A percentile compares a stretch with the other conserved stretches of the same genome.
Conservation (phyloP, 2,888 invertebrate species). For the Cylindroiulus punctatus region DNA sequence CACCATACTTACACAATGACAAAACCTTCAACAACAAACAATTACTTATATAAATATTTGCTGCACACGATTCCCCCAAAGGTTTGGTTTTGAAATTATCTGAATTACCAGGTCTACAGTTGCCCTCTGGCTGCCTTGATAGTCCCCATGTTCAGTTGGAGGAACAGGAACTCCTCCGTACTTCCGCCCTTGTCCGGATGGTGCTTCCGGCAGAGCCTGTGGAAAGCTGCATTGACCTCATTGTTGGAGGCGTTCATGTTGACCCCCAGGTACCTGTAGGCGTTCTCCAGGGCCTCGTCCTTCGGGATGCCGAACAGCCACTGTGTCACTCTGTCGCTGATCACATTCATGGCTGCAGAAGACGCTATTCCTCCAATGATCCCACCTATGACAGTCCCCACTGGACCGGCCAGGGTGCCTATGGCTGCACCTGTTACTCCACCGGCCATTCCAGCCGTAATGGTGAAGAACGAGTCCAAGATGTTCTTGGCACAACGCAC, state of each 20-base stretch:
- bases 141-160: constrained; percentile 26
- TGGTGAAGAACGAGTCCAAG: neutral
- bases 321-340: neutral
- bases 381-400: neutral
- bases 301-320: neutral
- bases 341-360: neutral
- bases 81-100: too few species aligned
- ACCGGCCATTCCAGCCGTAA: neutral
- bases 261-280: constrained; percentile 34
- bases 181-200: constrained; percentile 46
- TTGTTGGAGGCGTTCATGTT: neutral
- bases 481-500: constrained; percentile 15
- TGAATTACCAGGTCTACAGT: neutral
- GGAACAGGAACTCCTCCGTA: constrained; percentile 27
- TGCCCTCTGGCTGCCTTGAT: constrained; percentile 31
- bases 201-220: constrained; percentile 31
- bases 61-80: too few species aligned
- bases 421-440: neutral
- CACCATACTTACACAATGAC: too few species aligned
- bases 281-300: constrained; percentile 40
- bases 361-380: constrained; percentile 19
- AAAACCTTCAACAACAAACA: too few species aligned
- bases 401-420: constrained; percentile 10
- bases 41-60: too few species aligned
- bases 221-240: constrained; percentile 31